phyloP scores from a whole-genome alignment of 2,113 vertebrate species.

The Nothocercus julius region DNA sequence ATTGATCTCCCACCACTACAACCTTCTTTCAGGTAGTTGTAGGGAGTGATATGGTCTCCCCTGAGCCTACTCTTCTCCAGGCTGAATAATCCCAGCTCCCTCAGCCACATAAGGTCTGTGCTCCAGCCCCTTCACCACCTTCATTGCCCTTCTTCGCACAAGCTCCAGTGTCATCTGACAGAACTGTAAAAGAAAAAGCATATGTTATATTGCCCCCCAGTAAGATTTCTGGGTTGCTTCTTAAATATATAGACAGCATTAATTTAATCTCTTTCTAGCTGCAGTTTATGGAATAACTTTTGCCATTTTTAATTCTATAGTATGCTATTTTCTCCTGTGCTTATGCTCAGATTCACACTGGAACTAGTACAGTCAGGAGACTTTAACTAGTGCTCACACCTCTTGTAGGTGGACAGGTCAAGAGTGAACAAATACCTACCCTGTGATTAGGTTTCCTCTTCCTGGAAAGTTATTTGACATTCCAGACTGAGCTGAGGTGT shows the following conservation, averaged over 20 bases:
- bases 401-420: not conserved
- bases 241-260: not conserved
- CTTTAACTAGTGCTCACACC: not conserved
- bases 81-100: too few species aligned
- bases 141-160: too few species aligned
- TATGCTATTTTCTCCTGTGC: not conserved
- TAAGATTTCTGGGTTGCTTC: not conserved
- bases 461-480: not conserved
- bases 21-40: too few species aligned
- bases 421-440: not conserved
- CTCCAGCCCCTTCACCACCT: too few species aligned
- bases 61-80: too few species aligned
- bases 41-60: too few species aligned
- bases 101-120: too few species aligned
- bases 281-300: not conserved
- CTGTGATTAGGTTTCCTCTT: not conserved
- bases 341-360: not conserved
- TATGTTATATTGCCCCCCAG: not conserved
- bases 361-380: not conserved
- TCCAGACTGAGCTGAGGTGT: not conserved
- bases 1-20: too few species aligned
- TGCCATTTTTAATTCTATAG: not conserved
- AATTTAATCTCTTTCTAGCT: conserved; percentile 1
- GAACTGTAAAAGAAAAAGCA: not conserved
- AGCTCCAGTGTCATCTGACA: not conserved